These are phyloP conservation scores for Drosophila auraria DNA, from an alignment of 1,140 invertebrate species.

Conservation along the genomic window DNA sequence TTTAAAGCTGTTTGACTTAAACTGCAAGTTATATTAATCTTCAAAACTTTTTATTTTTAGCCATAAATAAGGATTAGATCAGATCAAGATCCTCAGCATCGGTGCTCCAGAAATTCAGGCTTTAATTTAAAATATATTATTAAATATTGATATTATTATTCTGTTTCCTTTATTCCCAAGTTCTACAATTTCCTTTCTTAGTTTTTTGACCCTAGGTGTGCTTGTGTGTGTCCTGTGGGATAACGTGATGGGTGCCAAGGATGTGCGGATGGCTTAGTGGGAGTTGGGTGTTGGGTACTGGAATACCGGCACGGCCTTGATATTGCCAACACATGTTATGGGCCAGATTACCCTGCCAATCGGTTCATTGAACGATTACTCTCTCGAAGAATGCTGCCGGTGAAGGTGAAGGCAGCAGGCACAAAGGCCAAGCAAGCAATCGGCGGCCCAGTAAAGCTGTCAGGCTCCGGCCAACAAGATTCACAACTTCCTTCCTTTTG, in stretches of 20 bases:
- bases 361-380: conserved; percentile 80
- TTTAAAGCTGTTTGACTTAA: too few relatives aligned
- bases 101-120: too few relatives aligned
- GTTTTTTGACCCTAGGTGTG: background rate
- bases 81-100: too few relatives aligned
- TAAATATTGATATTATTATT: too few relatives aligned
- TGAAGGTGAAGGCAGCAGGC: conserved; percentile 39
- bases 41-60: too few relatives aligned
- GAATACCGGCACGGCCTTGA: conserved; percentile 57
- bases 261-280: conserved; percentile 10
- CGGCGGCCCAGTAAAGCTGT: conserved; percentile 62
- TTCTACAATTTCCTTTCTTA: background rate
- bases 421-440: conserved; percentile 42
- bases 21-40: too few relatives aligned
- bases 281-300: conserved; percentile 26
- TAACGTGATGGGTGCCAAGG: background rate
- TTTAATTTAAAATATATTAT: too few relatives aligned
- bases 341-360: conserved; percentile 77
- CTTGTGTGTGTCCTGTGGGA: background rate
- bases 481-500: conserved; percentile 72
- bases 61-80: too few relatives aligned
- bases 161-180: background rate
- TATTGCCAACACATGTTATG: conserved; percentile 75
- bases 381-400: conserved; percentile 63
- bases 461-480: conserved; percentile 60